Evolutionary conservation across 2,113 vertebrate species (phyloP).

Genomic region (Rana temporaria): DNA sequence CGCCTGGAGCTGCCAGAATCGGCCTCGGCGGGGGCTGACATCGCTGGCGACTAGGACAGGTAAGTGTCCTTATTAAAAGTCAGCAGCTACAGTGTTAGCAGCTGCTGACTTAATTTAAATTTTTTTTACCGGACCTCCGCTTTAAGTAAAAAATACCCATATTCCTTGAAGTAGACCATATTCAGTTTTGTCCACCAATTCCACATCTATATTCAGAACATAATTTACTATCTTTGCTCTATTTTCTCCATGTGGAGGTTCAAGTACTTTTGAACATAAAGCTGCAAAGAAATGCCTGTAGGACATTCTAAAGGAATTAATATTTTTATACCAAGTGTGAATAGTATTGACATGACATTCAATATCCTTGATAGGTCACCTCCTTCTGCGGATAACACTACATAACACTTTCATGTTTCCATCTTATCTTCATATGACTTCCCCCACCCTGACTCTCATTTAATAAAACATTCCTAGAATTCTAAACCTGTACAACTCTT

Average conservation of each 20-base stretch:
- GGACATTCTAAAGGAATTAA: constrained; percentile 7
- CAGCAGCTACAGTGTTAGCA: no score
- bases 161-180: no score
- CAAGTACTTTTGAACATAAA: not conserved
- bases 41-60: no score
- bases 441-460: constrained; percentile 35
- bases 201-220: not conserved
- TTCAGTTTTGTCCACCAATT: not conserved
- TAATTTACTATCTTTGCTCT: no score
- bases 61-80: no score
- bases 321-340: constrained; percentile 8
- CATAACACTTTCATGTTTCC: constrained; percentile 39
- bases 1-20: no score
- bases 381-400: constrained; percentile 5
- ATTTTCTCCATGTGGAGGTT: not conserved
- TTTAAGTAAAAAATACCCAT: no score
- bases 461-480: constrained; percentile 38
- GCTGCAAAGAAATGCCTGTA: constrained; percentile 15
- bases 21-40: no score
- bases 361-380: constrained; percentile 44
- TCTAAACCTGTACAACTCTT: constrained; percentile 2
- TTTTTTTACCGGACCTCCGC: no score
- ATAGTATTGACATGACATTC: constrained; percentile 31
- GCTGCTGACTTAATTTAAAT: no score
- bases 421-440: constrained; percentile 26